Base-by-base conservation (phyloP, 2,888 invertebrate genomes). In the Nezara viridula region DNA sequence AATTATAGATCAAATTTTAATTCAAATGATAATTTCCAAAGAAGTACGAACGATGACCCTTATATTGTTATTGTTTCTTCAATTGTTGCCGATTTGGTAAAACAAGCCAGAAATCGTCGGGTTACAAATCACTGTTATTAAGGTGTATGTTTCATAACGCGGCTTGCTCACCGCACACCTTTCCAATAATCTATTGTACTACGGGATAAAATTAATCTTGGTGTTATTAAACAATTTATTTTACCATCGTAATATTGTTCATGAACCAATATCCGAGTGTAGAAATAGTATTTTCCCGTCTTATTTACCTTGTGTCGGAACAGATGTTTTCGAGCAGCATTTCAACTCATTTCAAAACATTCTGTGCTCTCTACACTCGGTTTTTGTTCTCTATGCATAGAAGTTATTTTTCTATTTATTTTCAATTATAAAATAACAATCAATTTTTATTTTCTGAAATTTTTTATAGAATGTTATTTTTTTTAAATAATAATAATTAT, bases 281-380 rank as follows among this genome's bases (percentile, higher is more conserved):
- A 73, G 19, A 73, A 73, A 27, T 44, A 7, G 32, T n/a, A 37
- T 73, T 37, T n/a, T 73, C 16, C 32, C 37, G 7, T 27, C 37
- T 73, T 73, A 73, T 73, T 73, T 73, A 73, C 66, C 2, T 37
- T 73, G 32, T 73, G 19, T 73, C 66, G 32, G 66, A 73, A 27
- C 66, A 73, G 66, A 73, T 73, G 66, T 73, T 73, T 73, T 37
- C 66, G 6, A 37, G 66, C 14, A 73, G 66, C 66, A 73, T 37
- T 73, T 73, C 66, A 37, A 73, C 66, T 37, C 66, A 73, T 73
- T 73, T 73, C 66, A 73, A 73, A 73, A 73, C 66, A 32, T 73
- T 73, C 66, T 73, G 2, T 73, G 66, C 66, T 2, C 66, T 2
- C 37, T 73, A 73, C 66, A 73, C 66, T 73, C 66, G 66, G 66